Conservation (phyloP, 2,113 vertebrate species). For the Odobenus rosmarus region DNA sequence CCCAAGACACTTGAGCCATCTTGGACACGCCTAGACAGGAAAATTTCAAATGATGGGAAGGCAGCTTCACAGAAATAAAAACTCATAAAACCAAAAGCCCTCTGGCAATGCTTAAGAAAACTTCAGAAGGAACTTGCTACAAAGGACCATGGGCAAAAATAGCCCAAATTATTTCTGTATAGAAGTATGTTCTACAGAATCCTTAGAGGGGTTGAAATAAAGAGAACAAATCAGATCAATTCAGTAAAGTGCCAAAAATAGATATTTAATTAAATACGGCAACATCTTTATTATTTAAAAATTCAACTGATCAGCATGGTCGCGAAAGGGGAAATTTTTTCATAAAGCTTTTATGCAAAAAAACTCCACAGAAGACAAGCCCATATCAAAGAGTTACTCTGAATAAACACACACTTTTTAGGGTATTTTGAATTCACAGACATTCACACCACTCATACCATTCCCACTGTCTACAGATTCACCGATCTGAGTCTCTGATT, state of each 20-base stretch:
- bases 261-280: constrained; percentile 41
- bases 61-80: neutral
- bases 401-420: neutral
- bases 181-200: neutral
- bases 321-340: neutral
- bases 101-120: neutral
- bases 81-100: neutral
- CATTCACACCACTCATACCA: neutral
- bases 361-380: neutral
- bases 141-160: constrained; percentile 17
- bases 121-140: constrained; percentile 23
- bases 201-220: neutral
- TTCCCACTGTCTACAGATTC: neutral
- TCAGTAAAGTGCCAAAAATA: constrained; percentile 38
- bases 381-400: neutral
- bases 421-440: neutral
- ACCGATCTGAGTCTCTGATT: neutral
- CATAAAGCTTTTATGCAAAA: constrained; percentile 14
- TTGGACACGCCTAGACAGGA: neutral
- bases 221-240: neutral
- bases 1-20: neutral
- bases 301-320: neutral
- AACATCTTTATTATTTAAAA: constrained; percentile 54
- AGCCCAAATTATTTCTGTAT: neutral
- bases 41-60: neutral